Percentiles rank a stretch among this genome's conserved stretches.
Conservation (phyloP, 2,113 vertebrate genomes). For the Aspiorhynchus laticeps region DNA sequence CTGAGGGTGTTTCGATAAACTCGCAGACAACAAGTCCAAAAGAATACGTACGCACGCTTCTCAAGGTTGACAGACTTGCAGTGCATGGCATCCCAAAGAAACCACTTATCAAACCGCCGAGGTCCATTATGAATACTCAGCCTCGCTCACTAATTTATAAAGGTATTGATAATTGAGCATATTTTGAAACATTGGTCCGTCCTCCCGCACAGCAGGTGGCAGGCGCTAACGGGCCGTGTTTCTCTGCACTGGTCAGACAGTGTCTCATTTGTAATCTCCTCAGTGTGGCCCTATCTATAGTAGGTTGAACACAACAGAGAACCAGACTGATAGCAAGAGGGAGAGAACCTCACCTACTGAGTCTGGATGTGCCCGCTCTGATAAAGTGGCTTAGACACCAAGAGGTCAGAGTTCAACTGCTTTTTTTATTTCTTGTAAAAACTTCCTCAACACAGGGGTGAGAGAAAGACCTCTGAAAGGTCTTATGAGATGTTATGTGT, state of each 20-base stretch:
- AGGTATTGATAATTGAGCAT: conserved; percentile 24
- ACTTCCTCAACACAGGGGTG: neutral
- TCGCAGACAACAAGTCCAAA: neutral
- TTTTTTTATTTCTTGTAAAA: neutral
- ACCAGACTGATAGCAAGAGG: neutral
- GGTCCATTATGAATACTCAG: conserved; percentile 17
- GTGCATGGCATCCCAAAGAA: neutral
- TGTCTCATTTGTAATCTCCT: conserved; percentile 21
- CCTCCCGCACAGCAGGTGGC: neutral
- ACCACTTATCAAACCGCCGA: conserved; percentile 23
- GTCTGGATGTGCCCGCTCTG: conserved; percentile 25
- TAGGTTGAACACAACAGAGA: conserved; percentile 5
- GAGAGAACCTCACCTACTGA: conserved; percentile 6
- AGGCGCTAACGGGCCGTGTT: neutral
- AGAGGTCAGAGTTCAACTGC: neutral
- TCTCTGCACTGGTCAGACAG: neutral
- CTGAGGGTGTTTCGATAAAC: conserved; percentile 20
- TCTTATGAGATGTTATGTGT: neutral
- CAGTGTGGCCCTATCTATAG: neutral
- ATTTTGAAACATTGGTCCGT: neutral
- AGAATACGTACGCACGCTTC: neutral
- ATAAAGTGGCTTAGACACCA: conserved; percentile 31
- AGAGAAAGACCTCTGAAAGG: neutral
- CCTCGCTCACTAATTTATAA: conserved; percentile 20
- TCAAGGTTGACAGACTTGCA: conserved; percentile 9